A percentile compares a stretch with the other conserved stretches of the same genome.
These are phyloP conservation scores for Siniperca chuatsi DNA, from an alignment of 2,113 vertebrate genomes.

Conservation along the genomic window DNA sequence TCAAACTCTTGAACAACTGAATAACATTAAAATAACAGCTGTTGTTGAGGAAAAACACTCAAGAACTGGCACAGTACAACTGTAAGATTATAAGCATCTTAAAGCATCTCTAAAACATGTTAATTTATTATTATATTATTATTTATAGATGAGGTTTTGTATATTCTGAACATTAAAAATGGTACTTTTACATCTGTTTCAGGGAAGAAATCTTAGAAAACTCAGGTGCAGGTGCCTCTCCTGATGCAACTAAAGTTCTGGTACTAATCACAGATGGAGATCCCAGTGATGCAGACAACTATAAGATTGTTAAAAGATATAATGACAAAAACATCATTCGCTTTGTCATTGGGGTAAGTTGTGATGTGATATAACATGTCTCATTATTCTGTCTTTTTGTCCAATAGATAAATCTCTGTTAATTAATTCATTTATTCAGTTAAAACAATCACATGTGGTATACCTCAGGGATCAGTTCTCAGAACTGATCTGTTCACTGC, in stretches of 20 bases:
- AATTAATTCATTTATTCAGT: not conserved
- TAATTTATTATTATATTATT: not conserved
- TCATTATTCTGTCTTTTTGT: not conserved
- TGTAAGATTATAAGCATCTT: not conserved
- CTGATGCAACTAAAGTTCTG: conserved; percentile 83
- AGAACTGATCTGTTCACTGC: not conserved
- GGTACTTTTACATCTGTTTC: conserved; percentile 36
- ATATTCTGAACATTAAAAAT: not conserved
- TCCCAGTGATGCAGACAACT: conserved; percentile 13
- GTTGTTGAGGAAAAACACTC: not conserved
- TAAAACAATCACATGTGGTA: not conserved
- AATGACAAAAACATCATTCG: conserved; percentile 67
- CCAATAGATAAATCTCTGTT: not conserved
- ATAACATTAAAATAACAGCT: not conserved
- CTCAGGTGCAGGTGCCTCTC: conserved; percentile 67
- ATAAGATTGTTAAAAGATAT: fast-evolving
- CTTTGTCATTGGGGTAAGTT: conserved; percentile 83
- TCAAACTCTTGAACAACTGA: not conserved
- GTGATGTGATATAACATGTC: not conserved
- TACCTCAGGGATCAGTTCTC: not conserved
- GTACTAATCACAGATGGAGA: conserved; percentile 88
- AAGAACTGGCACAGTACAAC: not conserved
- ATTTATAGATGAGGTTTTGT: not conserved
- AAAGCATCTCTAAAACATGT: not conserved
- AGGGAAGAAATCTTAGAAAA: conserved; percentile 63